Percentiles rank a stretch among this genome's conserved stretches.
These are phyloP conservation scores for Oryzias melastigma DNA, from an alignment of 2,113 vertebrate genomes.

Conservation along the genomic window DNA sequence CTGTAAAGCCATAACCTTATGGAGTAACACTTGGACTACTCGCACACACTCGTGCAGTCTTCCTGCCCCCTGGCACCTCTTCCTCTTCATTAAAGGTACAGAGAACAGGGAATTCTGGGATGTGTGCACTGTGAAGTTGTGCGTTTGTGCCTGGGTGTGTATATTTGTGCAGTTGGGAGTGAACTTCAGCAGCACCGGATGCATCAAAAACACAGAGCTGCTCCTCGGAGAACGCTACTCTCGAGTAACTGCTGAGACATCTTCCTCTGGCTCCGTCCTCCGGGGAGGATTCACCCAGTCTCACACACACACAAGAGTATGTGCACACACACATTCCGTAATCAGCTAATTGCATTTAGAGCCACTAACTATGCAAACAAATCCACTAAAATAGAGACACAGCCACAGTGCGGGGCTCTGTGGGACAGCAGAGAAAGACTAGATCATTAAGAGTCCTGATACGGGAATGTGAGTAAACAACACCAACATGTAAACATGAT, in stretches of 20 bases:
- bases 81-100: conserved; percentile 70
- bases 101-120: conserved; percentile 54
- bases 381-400: conserved; percentile 67
- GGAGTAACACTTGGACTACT: conserved; percentile 7
- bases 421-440: conserved; percentile 54
- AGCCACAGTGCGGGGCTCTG: conserved; percentile 58
- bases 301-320: conserved; percentile 13
- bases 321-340: conserved; percentile 37
- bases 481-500: conserved; percentile 63
- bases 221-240: conserved; percentile 59
- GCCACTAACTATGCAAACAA: conserved; percentile 74
- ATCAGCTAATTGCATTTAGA: conserved; percentile 71
- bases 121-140: conserved; percentile 31
- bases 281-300: conserved; percentile 42
- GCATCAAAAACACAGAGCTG: conserved; percentile 67
- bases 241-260: conserved; percentile 73
- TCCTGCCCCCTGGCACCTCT: conserved; percentile 42
- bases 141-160: conserved; percentile 12
- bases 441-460: conserved; percentile 61
- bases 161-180: conserved; percentile 43
- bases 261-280: conserved; percentile 50
- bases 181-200: conserved; percentile 60
- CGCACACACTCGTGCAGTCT: conserved; percentile 17
- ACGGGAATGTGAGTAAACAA: conserved; percentile 58
- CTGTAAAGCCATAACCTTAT: conserved; percentile 12